Percentiles rank a stretch among this genome's conserved stretches.
These are phyloP conservation scores for Cerastoderma edule DNA, from an alignment of 2,888 invertebrate species.

Conservation along the genomic window DNA sequence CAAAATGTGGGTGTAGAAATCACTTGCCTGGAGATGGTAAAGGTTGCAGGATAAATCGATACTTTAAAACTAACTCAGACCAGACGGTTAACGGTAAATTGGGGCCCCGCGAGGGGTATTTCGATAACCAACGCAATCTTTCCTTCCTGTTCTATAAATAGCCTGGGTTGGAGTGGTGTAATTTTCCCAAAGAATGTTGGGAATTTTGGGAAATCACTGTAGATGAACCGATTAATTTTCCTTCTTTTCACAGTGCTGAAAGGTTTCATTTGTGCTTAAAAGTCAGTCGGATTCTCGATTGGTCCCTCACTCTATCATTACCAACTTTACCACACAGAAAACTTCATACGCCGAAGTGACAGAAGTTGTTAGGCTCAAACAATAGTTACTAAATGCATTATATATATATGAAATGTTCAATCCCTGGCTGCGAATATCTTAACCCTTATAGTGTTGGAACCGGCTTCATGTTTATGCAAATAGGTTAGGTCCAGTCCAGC, in stretches of 20 bases:
- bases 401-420: neutral
- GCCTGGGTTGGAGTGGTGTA: neutral
- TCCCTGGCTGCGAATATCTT: no score
- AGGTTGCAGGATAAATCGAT: neutral
- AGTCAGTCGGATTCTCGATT: neutral
- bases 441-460: no score
- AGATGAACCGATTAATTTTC: constrained; percentile 1
- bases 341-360: neutral
- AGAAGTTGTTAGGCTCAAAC: neutral
- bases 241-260: neutral
- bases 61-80: neutral
- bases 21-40: no score
- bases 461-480: no score
- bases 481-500: no score
- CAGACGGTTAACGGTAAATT: constrained; percentile 20
- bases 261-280: neutral
- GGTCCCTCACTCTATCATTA: neutral
- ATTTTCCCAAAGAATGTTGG: constrained; percentile 29
- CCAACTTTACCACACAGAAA: neutral
- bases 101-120: neutral
- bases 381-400: neutral
- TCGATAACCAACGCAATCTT: neutral
- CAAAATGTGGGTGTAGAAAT: no score
- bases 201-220: constrained; percentile 18
- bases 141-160: constrained; percentile 18